Conservation (phyloP, 2,113 vertebrate species). For the Oceanites oceanicus region DNA sequence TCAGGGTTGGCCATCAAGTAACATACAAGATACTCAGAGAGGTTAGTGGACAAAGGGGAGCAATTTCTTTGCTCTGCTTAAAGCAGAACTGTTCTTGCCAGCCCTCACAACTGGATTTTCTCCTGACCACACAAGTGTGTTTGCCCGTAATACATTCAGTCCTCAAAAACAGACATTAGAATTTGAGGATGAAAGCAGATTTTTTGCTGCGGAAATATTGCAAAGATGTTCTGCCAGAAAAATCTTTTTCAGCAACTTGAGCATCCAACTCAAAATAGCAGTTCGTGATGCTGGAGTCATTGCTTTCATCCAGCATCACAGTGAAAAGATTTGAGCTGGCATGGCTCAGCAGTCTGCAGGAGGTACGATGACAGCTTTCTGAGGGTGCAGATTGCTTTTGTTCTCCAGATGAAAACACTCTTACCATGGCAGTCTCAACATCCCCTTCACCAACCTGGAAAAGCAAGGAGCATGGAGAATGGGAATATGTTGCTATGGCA, state of each 20-base stretch:
- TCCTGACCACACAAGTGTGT: background rate
- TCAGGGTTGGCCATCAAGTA: background rate
- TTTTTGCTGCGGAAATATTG: constrained; percentile 57
- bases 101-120: background rate
- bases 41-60: background rate
- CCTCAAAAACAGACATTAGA: background rate
- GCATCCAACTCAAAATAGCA: constrained; percentile 40
- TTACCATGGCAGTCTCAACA: constrained; percentile 49
- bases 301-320: constrained; percentile 31
- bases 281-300: constrained; percentile 16
- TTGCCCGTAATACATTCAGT: background rate
- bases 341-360: constrained; percentile 31
- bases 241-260: constrained; percentile 30
- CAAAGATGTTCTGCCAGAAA: constrained; percentile 54
- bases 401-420: constrained; percentile 58
- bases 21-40: background rate
- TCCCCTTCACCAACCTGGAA: constrained; percentile 12
- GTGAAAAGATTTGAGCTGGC: constrained; percentile 42
- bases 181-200: constrained; percentile 31
- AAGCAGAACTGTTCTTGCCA: background rate
- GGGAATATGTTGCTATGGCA: background rate
- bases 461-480: background rate
- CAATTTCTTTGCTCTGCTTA: background rate
- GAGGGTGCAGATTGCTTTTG: constrained; percentile 53
- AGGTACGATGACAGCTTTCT: constrained; percentile 46